These are phyloP conservation scores for Dipodomys stephensi DNA, from an alignment of 2,113 vertebrate genomes.

Conservation along the genomic window DNA sequence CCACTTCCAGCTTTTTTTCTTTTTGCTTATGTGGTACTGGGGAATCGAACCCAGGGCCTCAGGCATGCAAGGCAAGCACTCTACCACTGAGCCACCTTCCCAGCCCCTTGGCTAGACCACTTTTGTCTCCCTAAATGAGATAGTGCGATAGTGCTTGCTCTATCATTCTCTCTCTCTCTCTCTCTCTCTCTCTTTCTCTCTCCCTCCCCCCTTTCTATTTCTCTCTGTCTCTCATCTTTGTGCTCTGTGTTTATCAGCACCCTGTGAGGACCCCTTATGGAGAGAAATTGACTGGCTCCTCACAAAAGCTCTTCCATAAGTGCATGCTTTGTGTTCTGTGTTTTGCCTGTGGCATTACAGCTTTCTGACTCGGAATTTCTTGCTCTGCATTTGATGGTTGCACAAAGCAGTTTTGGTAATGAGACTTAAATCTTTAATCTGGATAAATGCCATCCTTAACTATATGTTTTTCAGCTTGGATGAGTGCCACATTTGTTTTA, in stretches of 20 bases:
- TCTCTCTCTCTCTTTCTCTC: background rate
- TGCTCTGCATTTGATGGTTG: conserved; percentile 27
- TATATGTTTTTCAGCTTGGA: conserved; percentile 53
- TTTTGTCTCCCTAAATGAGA: background rate
- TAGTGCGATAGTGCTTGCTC: too few relatives aligned
- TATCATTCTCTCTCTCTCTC: too few relatives aligned
- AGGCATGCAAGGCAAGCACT: too few relatives aligned
- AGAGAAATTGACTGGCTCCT: background rate
- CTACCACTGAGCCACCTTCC: too few relatives aligned
- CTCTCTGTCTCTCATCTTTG: background rate
- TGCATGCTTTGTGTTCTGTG: background rate
- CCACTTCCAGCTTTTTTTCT: too few relatives aligned
- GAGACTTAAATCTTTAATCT: conserved; percentile 60
- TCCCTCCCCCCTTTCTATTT: too few relatives aligned
- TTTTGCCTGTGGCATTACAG: conserved; percentile 42
- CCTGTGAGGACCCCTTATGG: background rate
- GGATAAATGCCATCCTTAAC: conserved; percentile 44
- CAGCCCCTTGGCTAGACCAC: background rate
- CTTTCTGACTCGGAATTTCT: conserved; percentile 24
- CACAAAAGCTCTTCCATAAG: background rate
- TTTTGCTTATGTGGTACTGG: too few relatives aligned
- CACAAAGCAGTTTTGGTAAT: conserved; percentile 56
- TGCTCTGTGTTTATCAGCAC: background rate
- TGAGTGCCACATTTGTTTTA: conserved; percentile 38
- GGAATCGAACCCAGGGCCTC: too few relatives aligned